Evolutionary conservation across 1,140 invertebrate species (phyloP), one percentile per base, ranked within the genome.

Genomic region (Latrodectus geometricus): DNA sequence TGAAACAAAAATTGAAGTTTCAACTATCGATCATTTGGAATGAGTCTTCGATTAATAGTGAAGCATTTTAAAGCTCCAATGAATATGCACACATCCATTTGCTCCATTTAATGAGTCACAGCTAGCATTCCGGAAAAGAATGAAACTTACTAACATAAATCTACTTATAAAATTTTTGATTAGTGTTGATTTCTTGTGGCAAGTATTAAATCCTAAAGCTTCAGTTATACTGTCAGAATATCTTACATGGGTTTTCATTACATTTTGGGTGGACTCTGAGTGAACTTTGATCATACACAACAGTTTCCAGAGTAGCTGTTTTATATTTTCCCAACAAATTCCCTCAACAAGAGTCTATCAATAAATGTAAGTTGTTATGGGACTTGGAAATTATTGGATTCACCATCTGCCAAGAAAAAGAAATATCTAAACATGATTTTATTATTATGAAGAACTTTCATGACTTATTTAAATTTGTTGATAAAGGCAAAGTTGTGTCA

Each of bases 131-230:
- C 52, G 14, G 48, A 52, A 56, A 54, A n/a, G 66, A n/a, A 7
- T 73, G 68, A 72, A 82, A 48, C 3, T 61, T 56, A n/a, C 68
- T 52, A 52, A 82, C n/a, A 48, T 20, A 14, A n/a, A 70, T 49
- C 17, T 69, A 17, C 15, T 65, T n/a, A 52, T 69, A 21, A 4
- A 81, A 54, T 69, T 35, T 35, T 50, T 69, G 15, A 48, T 81
- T 12, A 35, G 35, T 48, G 14, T 21, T 11, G 78, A 69, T 15
- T 69, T 66, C 21, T 52, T n/a, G 65, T 81, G 78, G 23, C 49
- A n/a, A 35, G 20, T 65, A 9, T n/a, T 21, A 14, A 73, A 9
- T 5, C 50, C 75, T 77, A 48, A 20, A 56, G n/a, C 14, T 48
- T 48, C 75, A 50, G 0, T 9, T 54, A n/a, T n/a, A n/a, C n/a